phyloP scores from a whole-genome alignment of 1,140 invertebrate genomes.

The Chionoecetes opilio region DNA sequence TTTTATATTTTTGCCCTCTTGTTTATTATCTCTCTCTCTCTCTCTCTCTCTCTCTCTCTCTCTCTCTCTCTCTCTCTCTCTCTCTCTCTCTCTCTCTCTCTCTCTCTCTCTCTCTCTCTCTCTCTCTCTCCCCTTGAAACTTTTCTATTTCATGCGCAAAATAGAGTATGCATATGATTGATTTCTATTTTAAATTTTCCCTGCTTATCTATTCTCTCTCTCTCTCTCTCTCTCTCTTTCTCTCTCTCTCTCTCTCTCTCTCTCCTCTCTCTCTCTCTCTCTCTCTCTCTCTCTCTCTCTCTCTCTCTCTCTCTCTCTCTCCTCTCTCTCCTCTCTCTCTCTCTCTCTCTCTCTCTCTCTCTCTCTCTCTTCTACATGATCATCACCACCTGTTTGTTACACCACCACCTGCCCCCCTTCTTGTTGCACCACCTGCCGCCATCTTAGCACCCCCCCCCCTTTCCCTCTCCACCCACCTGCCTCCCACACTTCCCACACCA shows the following conservation, averaged over 20 bases:
- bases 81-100: constrained; percentile 31
- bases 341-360: not conserved
- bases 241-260: not conserved
- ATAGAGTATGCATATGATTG: too few relatives aligned
- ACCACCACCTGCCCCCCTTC: not conserved
- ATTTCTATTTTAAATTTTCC: too few relatives aligned
- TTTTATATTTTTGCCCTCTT: too few relatives aligned
- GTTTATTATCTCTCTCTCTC: too few relatives aligned
- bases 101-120: not conserved
- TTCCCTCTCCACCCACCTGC: constrained; percentile 1
- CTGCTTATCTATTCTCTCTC: too few relatives aligned
- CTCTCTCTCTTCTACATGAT: not conserved
- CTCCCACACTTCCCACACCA: not conserved
- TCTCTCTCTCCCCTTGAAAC: not conserved
- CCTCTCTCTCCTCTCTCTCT: not conserved
- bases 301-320: not conserved
- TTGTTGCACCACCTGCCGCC: not conserved
- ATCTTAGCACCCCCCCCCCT: not conserved
- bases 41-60: not conserved
- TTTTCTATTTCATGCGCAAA: too few relatives aligned
- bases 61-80: too few relatives aligned
- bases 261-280: not conserved
- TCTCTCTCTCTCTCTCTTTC: not conserved
- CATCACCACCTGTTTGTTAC: not conserved
- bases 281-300: not conserved